Evolutionary conservation across 2,797 vertebrate genomes (phyloP).

Genomic region (Amphiprion clarkii): DNA sequence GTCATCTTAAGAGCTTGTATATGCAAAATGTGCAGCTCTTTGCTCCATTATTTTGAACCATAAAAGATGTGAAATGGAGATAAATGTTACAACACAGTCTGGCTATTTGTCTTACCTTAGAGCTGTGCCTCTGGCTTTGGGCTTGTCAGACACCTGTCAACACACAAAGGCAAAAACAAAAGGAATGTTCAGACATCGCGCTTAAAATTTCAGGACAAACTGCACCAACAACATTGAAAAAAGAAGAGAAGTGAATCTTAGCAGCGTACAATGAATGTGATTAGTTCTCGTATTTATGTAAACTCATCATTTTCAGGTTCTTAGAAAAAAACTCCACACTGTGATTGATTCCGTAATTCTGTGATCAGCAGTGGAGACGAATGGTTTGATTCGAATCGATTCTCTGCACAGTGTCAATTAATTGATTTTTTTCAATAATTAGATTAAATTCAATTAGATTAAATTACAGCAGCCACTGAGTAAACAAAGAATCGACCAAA

Average conservation of each 20-base stretch:
- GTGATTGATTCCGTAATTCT: not conserved
- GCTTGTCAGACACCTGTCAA: slow-evolving; percentile 78
- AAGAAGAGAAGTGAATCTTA: not conserved
- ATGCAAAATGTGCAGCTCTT: not conserved
- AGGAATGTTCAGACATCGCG: slow-evolving; percentile 3
- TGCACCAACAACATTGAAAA: not conserved
- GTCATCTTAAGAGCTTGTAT: not conserved
- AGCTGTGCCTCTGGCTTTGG: slow-evolving; percentile 73
- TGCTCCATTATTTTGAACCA: not conserved
- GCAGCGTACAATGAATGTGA: not conserved
- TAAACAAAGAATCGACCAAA: not conserved
- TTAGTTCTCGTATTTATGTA: not conserved
- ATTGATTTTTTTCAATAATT: not conserved
- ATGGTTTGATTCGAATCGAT: not conserved
- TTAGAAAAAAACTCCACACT: not conserved
- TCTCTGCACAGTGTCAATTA: not conserved
- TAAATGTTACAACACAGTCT: not conserved
- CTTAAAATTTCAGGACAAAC: not conserved
- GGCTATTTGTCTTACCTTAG: slow-evolving; percentile 69
- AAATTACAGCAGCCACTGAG: not conserved
- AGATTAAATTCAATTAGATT: not conserved
- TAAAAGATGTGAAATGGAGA: not conserved
- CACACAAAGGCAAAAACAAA: slow-evolving; percentile 34
- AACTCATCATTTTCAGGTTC: not conserved
- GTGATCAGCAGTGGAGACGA: not conserved